Base-by-base conservation (phyloP, 2,113 vertebrate genomes). In the Chlamydotis undulata region DNA sequence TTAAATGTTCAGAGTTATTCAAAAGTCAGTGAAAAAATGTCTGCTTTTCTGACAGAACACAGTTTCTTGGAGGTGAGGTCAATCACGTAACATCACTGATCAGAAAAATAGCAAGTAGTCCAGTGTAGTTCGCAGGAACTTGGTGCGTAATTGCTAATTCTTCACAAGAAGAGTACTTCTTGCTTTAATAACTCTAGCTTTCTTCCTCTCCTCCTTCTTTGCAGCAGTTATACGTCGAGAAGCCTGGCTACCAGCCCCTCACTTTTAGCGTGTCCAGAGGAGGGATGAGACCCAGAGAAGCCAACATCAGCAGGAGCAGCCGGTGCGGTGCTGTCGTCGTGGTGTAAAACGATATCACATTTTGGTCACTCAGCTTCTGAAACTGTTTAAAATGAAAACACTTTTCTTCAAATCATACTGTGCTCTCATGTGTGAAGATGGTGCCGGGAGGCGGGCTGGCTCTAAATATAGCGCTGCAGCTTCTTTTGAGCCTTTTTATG, bases 1-100 rank as follows among this genome's bases (percentile, higher is more conserved):
- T 68, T 12, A 93, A 50, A 21, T 23, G 47, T 39, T 93, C 84
- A 65, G 90, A 71, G 83, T 31, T 95, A 97, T 94, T 92, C 91
- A 57, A 85, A n/a, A 60, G 68, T 24, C 25, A 73, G 17, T 84
- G 64, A 33, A 78, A 84, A 9, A 0, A 7, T 15, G 61, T 35
- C 49, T 92, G 96, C 90, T 55, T 65, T 89, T 93, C 92, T 18
- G 93, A 88, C 39, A 79, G 59, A 31, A 43, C 59, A 10, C 14
- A 10, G 71, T 13, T 89, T 63, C 96, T 80, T 5, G 56, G 47
- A 71, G 91, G 35, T 5, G 79, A 67, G 75, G 81, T 70, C 95
- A 81, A 24, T 45, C 10, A 9, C 17, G 47, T 41, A 41, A 17
- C 88, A 25, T 41, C 71, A 53, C 77, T 18, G 45, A 77, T 47